Conservation (phyloP, 2,888 invertebrate genomes). For the Eubasilissa splendida region DNA sequence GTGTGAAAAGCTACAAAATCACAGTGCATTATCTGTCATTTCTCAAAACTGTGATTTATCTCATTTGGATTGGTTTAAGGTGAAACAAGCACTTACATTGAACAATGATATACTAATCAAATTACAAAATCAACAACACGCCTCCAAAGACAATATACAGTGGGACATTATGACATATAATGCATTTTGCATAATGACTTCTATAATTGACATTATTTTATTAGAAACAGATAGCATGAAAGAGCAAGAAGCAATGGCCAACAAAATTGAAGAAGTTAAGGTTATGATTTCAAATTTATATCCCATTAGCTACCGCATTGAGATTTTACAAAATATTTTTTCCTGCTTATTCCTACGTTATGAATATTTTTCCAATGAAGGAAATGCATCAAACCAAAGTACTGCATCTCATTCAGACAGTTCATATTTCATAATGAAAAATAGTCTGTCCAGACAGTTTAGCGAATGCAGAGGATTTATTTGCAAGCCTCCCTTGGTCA, state of each 20-base stretch:
- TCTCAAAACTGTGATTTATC: conserved; percentile 71
- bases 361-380: conserved; percentile 74
- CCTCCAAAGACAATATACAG: conserved; percentile 32
- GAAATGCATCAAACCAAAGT: conserved; percentile 68
- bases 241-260: conserved; percentile 65
- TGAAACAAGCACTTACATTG: conserved; percentile 68
- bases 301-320: conserved; percentile 70
- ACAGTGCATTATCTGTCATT: conserved; percentile 70
- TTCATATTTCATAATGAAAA: conserved; percentile 65
- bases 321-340: conserved; percentile 82
- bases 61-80: conserved; percentile 71
- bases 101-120: conserved; percentile 69
- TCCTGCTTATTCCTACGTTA: conserved; percentile 78
- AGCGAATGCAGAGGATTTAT: conserved; percentile 67
- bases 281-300: conserved; percentile 69
- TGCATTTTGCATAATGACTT: conserved; percentile 71
- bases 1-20: conserved; percentile 68
- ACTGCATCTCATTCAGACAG: conserved; percentile 70
- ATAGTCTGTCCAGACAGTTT: conserved; percentile 47
- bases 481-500: conserved; percentile 74
- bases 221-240: conserved; percentile 65
- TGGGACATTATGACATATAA: conserved; percentile 72
- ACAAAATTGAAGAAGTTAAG: conserved; percentile 70
- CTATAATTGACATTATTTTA: conserved; percentile 70
- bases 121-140: conserved; percentile 63